Base-by-base conservation (phyloP, 2,113 vertebrate genomes). In the Hyperopisus bebe region DNA sequence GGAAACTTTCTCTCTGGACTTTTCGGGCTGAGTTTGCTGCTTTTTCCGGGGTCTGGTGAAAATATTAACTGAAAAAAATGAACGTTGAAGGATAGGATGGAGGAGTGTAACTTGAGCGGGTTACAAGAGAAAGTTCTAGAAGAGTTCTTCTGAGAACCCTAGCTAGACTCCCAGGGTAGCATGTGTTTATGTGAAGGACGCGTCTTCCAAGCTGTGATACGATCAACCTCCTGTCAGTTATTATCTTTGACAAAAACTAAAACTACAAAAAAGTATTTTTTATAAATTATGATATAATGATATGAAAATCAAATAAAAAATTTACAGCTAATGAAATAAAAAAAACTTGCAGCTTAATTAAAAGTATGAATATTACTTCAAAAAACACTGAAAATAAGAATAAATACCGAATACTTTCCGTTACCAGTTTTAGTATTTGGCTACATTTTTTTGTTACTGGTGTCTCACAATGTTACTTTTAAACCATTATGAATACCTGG, bases 131-230 rank as follows among this genome's bases (percentile, higher is more conserved):
- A 86, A 86, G 47, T 51, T 86, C 27, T 44, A 19, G 82, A 46
- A n/a, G 35, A 66, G 13, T 53, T 47, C 53, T 84, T 19, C 83
- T 21, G 89, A 84, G 82, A 62, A 58, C 62, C n/a, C 35, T 53
- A 55, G 50, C 53, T 44, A 31, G 84, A 24, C 19, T 17, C 24
- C 88, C 39, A 70, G 44, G 87, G 92, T 91, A 90, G 74, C 88
- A 84, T 91, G 90, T 92, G 88, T 92, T 92, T 92, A 91, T 82
- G 66, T 88, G 86, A 88, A 90, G 90, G 89, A 92, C 86, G 86
- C 39, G 7, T 66, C 87, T 90, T 87, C 74, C 82, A 87, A 55
- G 47, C 88, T 31, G 58, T 5, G 89, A 90, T 70, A 47, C 5
- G 70, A 84, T 82, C 19, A 48, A 90, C 42, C 62, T 82, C 70